These are phyloP conservation scores for Sitta carolinensis DNA, from an alignment of 2,797 vertebrate genomes.

Conservation along the genomic window DNA sequence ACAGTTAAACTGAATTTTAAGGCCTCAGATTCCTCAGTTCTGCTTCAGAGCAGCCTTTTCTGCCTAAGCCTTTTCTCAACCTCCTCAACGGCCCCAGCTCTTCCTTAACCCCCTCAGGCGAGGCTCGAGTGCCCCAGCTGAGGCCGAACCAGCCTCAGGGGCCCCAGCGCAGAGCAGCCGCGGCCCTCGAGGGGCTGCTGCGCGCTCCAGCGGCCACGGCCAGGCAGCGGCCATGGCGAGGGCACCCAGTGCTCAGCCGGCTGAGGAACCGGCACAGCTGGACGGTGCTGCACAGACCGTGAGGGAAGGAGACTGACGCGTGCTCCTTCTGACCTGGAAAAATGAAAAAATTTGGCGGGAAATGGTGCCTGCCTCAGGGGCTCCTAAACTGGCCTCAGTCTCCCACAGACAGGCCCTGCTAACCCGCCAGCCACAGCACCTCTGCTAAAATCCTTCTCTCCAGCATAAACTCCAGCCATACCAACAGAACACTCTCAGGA, in stretches of 20 bases:
- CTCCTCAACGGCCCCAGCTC: not conserved
- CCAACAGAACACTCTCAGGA: rapidly evolving
- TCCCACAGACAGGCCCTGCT: too few relatives aligned
- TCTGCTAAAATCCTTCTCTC: rapidly evolving
- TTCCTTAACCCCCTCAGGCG: not conserved
- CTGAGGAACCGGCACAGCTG: not conserved
- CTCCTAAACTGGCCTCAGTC: too few relatives aligned
- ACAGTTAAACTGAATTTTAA: not conserved
- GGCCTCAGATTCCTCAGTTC: not conserved
- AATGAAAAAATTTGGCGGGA: not conserved
- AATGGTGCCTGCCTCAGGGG: rapidly evolving
- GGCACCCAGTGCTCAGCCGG: rapidly evolving
- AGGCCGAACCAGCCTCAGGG: not conserved
- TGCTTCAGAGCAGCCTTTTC: not conserved
- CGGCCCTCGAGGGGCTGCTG: rapidly evolving
- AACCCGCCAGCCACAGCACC: rapidly evolving
- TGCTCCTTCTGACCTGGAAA: not conserved
- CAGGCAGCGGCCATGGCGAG: rapidly evolving
- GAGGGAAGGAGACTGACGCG: rapidly evolving
- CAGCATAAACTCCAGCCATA: rapidly evolving
- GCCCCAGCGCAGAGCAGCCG: not conserved
- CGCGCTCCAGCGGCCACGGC: not conserved
- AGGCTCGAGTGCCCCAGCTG: not conserved
- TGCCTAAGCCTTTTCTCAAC: not conserved
- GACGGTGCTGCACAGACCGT: rapidly evolving